Evolutionary conservation across 2,113 vertebrate species (phyloP).

Genomic region (Corythaeola cristata): DNA sequence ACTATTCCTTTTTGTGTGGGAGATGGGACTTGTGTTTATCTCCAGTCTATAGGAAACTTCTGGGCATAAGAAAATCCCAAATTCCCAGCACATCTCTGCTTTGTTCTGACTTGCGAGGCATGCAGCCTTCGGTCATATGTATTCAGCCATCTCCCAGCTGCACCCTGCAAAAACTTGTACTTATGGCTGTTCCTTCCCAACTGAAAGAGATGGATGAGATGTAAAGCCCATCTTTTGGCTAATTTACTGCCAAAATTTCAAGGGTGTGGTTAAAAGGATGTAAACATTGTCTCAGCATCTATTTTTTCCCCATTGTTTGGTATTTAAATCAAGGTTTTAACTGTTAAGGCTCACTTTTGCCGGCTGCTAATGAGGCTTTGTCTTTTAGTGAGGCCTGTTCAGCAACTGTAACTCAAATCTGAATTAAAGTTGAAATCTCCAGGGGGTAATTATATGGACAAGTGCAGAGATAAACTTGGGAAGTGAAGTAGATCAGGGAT

Average conservation of each 20-base stretch:
- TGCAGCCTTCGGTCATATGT: slow-evolving; percentile 8
- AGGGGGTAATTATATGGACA: slow-evolving; percentile 29
- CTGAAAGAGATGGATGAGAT: slow-evolving; percentile 7
- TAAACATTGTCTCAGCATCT: slow-evolving; percentile 40
- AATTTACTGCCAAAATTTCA: slow-evolving; percentile 23
- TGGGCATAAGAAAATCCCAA: slow-evolving; percentile 22
- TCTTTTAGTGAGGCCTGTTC: not conserved
- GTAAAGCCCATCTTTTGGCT: slow-evolving; percentile 20
- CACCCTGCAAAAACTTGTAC: slow-evolving; percentile 43
- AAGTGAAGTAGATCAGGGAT: slow-evolving; percentile 7
- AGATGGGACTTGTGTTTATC: not conserved
- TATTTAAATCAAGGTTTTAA: slow-evolving; percentile 14
- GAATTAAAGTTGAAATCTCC: slow-evolving; percentile 23
- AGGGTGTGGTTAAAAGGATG: not conserved
- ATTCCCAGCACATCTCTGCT: slow-evolving; percentile 11
- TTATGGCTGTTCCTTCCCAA: slow-evolving; percentile 16
- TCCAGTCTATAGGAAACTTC: not conserved
- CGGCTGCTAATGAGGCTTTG: not conserved
- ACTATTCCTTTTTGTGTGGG: not conserved
- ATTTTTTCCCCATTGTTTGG: not conserved
- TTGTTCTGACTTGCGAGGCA: slow-evolving; percentile 56
- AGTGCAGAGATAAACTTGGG: slow-evolving; percentile 20
- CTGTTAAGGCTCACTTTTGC: not conserved
- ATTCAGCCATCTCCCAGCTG: not conserved
- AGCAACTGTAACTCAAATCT: not conserved